These are phyloP conservation scores for Nymphicus hollandicus DNA, from an alignment of 2,113 vertebrate genomes.

Conservation along the genomic window DNA sequence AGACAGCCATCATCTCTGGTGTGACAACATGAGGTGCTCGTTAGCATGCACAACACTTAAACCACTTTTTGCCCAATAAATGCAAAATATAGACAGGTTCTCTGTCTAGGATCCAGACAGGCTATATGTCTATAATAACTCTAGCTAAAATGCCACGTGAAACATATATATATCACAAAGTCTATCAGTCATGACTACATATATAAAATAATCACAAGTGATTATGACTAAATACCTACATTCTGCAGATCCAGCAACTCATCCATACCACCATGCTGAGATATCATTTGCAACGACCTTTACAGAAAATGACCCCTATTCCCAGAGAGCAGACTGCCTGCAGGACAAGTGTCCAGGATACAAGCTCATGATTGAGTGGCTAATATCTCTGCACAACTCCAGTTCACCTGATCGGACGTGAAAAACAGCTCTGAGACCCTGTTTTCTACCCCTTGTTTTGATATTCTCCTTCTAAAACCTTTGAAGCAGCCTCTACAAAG, in stretches of 20 bases:
- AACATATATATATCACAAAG: neutral
- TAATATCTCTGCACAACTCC: neutral
- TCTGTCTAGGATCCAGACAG: neutral
- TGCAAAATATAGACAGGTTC: neutral
- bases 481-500: neutral
- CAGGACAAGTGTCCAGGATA: slow-evolving; percentile 1
- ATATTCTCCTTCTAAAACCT: neutral
- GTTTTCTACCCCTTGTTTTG: neutral
- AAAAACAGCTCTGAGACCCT: neutral
- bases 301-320: slow-evolving; percentile 25
- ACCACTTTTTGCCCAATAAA: neutral
- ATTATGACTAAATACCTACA: neutral
- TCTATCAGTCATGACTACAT: neutral
- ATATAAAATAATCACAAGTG: neutral
- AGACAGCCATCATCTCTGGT: neutral
- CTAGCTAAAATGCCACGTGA: neutral
- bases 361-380: neutral
- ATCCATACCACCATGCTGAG: neutral
- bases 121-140: neutral
- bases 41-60: neutral
- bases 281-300: neutral
- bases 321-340: neutral
- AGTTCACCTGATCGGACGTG: neutral
- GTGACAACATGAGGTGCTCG: neutral
- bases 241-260: neutral